Evolutionary conservation across 2,113 vertebrate species (phyloP).

Genomic region (Tupaia tana): DNA sequence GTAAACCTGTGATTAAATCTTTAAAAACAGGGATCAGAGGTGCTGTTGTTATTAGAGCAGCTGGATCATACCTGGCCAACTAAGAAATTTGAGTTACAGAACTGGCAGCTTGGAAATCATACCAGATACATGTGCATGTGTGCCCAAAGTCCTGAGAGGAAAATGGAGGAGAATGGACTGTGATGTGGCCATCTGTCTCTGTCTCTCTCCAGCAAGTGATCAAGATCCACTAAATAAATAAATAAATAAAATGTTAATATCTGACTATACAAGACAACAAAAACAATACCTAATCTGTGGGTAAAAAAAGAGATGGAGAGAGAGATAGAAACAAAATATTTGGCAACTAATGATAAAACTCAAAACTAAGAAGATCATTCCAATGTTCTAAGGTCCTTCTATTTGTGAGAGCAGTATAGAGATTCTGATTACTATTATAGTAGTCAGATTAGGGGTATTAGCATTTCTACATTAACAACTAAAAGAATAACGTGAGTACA

Average conservation of each 20-base stretch:
- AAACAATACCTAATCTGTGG: background rate
- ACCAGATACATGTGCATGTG: too few relatives aligned
- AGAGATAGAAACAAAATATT: background rate
- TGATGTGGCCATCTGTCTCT: too few relatives aligned
- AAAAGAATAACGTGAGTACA: background rate
- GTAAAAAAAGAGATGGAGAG: background rate
- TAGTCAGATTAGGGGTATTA: background rate
- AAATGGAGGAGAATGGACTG: too few relatives aligned
- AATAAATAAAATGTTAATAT: too few relatives aligned
- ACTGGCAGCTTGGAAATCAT: too few relatives aligned
- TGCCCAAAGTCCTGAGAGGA: too few relatives aligned
- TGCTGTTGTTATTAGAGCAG: too few relatives aligned
- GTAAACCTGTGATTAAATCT: background rate
- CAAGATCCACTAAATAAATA: too few relatives aligned
- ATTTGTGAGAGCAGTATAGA: background rate
- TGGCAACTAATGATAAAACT: background rate
- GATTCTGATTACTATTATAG: background rate
- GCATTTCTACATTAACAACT: background rate
- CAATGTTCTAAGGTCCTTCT: background rate
- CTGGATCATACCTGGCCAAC: too few relatives aligned
- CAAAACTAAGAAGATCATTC: background rate
- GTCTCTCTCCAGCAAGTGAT: too few relatives aligned
- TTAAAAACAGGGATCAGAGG: background rate
- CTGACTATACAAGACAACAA: background rate
- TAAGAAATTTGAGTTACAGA: too few relatives aligned